Base-by-base conservation (phyloP, 2,888 invertebrate species). In the Nemoura dubitans region DNA sequence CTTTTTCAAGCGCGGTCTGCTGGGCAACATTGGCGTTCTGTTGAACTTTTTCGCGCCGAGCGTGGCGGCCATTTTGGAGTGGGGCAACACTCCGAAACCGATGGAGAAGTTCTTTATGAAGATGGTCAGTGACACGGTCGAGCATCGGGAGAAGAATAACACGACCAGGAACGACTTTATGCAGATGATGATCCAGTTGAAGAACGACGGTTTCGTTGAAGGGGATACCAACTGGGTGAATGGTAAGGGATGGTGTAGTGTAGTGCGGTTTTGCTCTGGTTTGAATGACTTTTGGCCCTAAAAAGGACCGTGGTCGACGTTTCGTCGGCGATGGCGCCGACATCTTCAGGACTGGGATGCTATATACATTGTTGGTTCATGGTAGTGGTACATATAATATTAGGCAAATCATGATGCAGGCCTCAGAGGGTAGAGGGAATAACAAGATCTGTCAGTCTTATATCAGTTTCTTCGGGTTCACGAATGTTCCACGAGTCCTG, bases 161-260 rank as follows among this genome's bases (percentile, higher is more conserved):
- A 86, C 89, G 36, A 88, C 87, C 27, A 88, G 90, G 25, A 89
- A 90, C 80, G 88, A 88, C 29, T 87, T 85, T n/a, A 88, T 88
- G 78, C 89, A 89, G 0, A 42, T 86, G n/a, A 76, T 87, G 76
- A 86, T 87, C 5, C 84, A 87, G 42, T 59, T 87, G 30, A 87
- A 85, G 86, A 87, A 87, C 81, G 85, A 85, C 94, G 36, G 93
- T 92, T 76, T 87, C 59, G 86, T 87, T 90, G 91, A 0, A 94
- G 94, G 89, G 90, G 94, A 88, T 93, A 59, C 3, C 6, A 93
- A 88, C 93, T 93, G 21, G 43, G 85, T 21, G 85, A 76, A n/a
- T 76, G 76, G n/a, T 80, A 77, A 6, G 83, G 10, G 5, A 36
- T 10, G n/a, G n/a, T n/a, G n/a, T n/a, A n/a, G n/a, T n/a, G n/a